Percentiles rank a stretch among this genome's conserved stretches.
phyloP scores from a whole-genome alignment of 2,888 invertebrate genomes.

The Lottia gigantea region DNA sequence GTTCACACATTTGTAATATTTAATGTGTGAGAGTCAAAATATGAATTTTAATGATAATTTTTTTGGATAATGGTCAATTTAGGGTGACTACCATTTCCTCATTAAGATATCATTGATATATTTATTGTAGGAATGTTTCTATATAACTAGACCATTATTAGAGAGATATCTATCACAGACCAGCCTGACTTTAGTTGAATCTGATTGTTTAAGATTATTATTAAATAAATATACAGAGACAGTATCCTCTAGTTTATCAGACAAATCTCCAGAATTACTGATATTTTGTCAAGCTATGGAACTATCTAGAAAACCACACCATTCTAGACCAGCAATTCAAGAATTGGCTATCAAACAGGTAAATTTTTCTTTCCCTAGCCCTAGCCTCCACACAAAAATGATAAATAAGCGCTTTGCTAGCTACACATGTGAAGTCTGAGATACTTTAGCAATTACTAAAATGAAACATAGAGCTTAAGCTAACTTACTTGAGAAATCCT shows the following conservation, averaged over 20 bases:
- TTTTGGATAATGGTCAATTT: too few species aligned
- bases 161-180: constrained; percentile 21
- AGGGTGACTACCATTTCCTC: too few species aligned
- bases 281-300: constrained; percentile 24
- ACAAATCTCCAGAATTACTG: constrained; percentile 18
- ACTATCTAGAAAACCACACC: not conserved
- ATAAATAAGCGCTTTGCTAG: too few species aligned
- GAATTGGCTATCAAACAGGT: constrained; percentile 28
- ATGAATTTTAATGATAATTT: too few species aligned
- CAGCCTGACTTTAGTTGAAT: constrained; percentile 14
- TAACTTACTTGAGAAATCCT: too few species aligned
- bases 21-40: too few species aligned
- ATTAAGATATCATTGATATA: too few species aligned
- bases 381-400: too few species aligned
- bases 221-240: constrained; percentile 40
- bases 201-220: constrained; percentile 36
- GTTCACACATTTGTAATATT: too few species aligned
- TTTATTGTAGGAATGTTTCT: constrained; percentile 9
- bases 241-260: constrained; percentile 30
- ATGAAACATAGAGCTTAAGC: too few species aligned
- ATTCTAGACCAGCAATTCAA: constrained; percentile 16
- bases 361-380: constrained; percentile 2
- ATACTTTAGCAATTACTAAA: too few species aligned
- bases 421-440: too few species aligned
- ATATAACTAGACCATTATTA: constrained; percentile 5